phyloP scores from a whole-genome alignment of 1,140 invertebrate genomes.

The Drosophila asahinai region DNA sequence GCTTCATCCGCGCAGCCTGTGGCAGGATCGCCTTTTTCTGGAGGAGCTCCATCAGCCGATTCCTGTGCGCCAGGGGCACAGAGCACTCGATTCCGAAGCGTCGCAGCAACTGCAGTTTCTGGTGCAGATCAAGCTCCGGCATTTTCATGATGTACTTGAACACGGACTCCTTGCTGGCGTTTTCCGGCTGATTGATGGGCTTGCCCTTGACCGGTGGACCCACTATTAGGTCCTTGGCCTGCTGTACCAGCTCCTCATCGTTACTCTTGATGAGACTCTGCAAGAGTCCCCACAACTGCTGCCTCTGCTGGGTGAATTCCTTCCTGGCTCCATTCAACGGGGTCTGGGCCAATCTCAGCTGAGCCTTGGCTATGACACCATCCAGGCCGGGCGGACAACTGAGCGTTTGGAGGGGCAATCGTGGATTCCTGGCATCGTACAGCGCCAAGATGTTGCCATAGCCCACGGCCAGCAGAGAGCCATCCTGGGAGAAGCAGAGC shows the following conservation, averaged over 20 bases:
- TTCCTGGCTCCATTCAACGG: constrained; percentile 58
- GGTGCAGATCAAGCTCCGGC: constrained; percentile 71
- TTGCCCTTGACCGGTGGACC: constrained; percentile 19
- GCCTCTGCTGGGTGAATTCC: constrained; percentile 59
- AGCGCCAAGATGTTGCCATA: constrained; percentile 90
- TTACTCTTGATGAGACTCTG: constrained; percentile 61
- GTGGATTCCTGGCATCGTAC: constrained; percentile 87
- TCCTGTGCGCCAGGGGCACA: constrained; percentile 32
- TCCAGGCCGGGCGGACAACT: constrained; percentile 67
- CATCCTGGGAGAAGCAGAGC: constrained; percentile 90
- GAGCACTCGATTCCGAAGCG: constrained; percentile 65
- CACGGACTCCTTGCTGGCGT: constrained; percentile 40
- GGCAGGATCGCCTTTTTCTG: constrained; percentile 25
- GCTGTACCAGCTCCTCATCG: constrained; percentile 60
- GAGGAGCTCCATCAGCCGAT: constrained; percentile 39
- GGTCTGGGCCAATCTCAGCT: constrained; percentile 57
- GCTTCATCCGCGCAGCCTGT: not conserved
- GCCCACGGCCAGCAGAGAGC: constrained; percentile 90
- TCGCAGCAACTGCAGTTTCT: constrained; percentile 76
- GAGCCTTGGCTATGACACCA: constrained; percentile 69
- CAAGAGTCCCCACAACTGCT: constrained; percentile 60
- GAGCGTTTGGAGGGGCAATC: constrained; percentile 86
- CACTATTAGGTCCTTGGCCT: constrained; percentile 62
- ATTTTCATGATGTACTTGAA: constrained; percentile 75
- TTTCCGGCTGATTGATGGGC: constrained; percentile 10